phyloP scores from a whole-genome alignment of 1,140 invertebrate species.

The Bicyclus anynana region DNA sequence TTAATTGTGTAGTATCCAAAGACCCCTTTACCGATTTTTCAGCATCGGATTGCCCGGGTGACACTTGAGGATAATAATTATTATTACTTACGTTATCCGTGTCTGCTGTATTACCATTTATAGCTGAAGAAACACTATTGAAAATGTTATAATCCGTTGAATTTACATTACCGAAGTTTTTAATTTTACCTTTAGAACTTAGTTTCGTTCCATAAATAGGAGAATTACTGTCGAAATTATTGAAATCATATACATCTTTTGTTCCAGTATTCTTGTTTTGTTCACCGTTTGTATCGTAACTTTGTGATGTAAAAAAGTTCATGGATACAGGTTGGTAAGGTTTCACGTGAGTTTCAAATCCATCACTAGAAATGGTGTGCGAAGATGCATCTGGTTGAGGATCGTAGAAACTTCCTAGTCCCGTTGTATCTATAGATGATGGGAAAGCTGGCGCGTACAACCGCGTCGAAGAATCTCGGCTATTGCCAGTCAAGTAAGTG shows the following conservation, averaged over 20 bases:
- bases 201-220: slow-evolving; percentile 62
- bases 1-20: slow-evolving; percentile 29
- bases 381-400: slow-evolving; percentile 26
- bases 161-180: slow-evolving; percentile 36
- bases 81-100: slow-evolving; percentile 18
- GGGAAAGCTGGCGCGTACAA: slow-evolving; percentile 65
- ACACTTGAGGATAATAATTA: slow-evolving; percentile 22
- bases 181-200: slow-evolving; percentile 44
- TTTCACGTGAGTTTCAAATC: slow-evolving; percentile 8
- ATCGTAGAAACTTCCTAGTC: slow-evolving; percentile 40
- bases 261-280: slow-evolving; percentile 14
- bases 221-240: slow-evolving; percentile 34
- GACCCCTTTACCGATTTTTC: slow-evolving; percentile 18
- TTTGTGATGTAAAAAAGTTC: slow-evolving; percentile 43
- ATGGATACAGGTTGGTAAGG: slow-evolving; percentile 29
- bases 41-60: slow-evolving; percentile 8
- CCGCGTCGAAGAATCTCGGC: slow-evolving; percentile 50
- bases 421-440: slow-evolving; percentile 45
- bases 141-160: slow-evolving; percentile 38
- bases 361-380: slow-evolving; percentile 26
- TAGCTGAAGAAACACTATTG: slow-evolving; percentile 16
- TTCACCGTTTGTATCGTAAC: slow-evolving; percentile 31
- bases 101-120: slow-evolving; percentile 16
- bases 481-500: slow-evolving; percentile 38
- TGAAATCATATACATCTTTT: slow-evolving; percentile 26